A percentile compares a stretch with the other conserved stretches of the same genome.
Conservation (phyloP, 2,797 vertebrate species). For the Chrysocyon brachyurus region DNA sequence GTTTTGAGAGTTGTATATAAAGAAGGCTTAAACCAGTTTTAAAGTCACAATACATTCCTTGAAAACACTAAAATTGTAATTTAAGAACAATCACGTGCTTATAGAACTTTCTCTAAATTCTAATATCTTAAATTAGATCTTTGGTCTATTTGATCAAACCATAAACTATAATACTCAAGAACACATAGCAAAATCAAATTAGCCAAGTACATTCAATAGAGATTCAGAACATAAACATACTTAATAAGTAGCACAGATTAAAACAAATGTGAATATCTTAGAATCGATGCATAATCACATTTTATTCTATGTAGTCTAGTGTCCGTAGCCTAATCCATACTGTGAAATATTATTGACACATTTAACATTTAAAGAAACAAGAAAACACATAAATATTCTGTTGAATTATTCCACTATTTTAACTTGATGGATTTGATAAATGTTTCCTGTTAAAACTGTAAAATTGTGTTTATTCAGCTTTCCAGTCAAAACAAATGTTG, state of each 20-base stretch:
- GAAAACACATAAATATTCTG: slow-evolving; percentile 68
- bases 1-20: background rate
- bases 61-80: slow-evolving; percentile 26
- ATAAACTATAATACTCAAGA: slow-evolving; percentile 8
- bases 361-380: slow-evolving; percentile 69
- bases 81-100: background rate
- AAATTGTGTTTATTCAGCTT: slow-evolving; percentile 83
- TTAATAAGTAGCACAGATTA: slow-evolving; percentile 51
- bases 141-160: background rate
- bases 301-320: slow-evolving; percentile 65
- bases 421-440: slow-evolving; percentile 73
- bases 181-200: background rate
- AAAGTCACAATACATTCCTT: background rate
- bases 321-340: slow-evolving; percentile 18
- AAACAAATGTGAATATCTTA: slow-evolving; percentile 61
- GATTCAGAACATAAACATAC: slow-evolving; percentile 52
- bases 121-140: background rate
- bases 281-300: slow-evolving; percentile 48
- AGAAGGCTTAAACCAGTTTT: background rate
- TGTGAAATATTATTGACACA: slow-evolving; percentile 56
- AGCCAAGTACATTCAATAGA: slow-evolving; percentile 27
- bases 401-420: slow-evolving; percentile 82
- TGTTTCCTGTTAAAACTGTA: slow-evolving; percentile 69
- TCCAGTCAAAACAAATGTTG: slow-evolving; percentile 83
- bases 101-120: background rate